These are phyloP conservation scores for Psilanteris sp. DNA, from an alignment of 1,140 invertebrate genomes.

Conservation along the genomic window DNA sequence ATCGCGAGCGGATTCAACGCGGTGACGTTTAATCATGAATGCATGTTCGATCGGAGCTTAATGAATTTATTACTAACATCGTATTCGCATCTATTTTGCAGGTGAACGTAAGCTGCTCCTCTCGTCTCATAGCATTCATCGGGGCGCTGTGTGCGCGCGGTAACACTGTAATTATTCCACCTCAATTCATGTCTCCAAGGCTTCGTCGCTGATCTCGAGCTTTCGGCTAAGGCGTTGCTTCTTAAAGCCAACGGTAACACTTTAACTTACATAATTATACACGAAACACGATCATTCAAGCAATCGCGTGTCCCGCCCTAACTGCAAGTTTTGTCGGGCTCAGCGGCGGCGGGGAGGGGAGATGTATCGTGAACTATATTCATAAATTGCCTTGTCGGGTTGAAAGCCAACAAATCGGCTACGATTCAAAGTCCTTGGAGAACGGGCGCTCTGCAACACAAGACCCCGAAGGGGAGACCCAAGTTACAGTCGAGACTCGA, in stretches of 20 bases:
- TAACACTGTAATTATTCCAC: slow-evolving; percentile 55
- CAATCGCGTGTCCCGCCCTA: slow-evolving; percentile 43
- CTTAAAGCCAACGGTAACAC: slow-evolving; percentile 40
- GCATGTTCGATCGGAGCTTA: slow-evolving; percentile 36
- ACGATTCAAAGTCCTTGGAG: slow-evolving; percentile 45
- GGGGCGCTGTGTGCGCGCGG: slow-evolving; percentile 5
- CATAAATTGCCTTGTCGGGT: slow-evolving; percentile 53
- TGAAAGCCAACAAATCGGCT: slow-evolving; percentile 57
- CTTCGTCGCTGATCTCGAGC: slow-evolving; percentile 1
- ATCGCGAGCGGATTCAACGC: slow-evolving; percentile 4
- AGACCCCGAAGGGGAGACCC: slow-evolving; percentile 35
- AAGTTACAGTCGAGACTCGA: slow-evolving; percentile 40
- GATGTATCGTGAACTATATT: slow-evolving; percentile 44
- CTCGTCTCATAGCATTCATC: slow-evolving; percentile 44
- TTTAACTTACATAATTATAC: slow-evolving; percentile 57
- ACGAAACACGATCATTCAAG: slow-evolving; percentile 54
- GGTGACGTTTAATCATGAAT: slow-evolving; percentile 32
- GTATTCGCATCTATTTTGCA: slow-evolving; percentile 50
- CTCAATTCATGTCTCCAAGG: slow-evolving; percentile 30
- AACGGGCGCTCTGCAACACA: slow-evolving; percentile 55
- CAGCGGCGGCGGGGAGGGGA: background rate
- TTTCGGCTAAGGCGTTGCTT: slow-evolving; percentile 44
- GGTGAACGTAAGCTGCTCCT: slow-evolving; percentile 30
- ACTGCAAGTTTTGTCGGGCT: slow-evolving; percentile 18
- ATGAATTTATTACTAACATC: slow-evolving; percentile 57